Evolutionary conservation across 2,797 vertebrate genomes (phyloP).

Genomic region (Morus bassanus): DNA sequence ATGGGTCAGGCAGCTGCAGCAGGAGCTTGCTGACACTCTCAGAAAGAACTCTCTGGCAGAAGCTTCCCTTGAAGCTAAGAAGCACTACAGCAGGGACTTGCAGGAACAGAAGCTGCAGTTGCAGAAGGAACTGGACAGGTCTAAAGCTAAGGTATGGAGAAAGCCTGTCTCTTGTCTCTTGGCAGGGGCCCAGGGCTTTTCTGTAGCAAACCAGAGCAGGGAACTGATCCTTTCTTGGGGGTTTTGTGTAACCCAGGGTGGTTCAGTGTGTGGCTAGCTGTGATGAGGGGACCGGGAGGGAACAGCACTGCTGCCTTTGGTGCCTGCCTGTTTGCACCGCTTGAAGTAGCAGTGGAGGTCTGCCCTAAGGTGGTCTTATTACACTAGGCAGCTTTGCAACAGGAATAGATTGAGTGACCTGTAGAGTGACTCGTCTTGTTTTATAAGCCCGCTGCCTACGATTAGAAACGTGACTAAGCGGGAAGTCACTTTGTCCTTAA

Average conservation of each 20-base stretch:
- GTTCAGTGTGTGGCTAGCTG: background rate
- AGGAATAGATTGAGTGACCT: background rate
- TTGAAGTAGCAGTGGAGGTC: background rate
- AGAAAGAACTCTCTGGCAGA: slow-evolving; percentile 87
- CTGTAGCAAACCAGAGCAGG: background rate
- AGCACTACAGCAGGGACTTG: slow-evolving; percentile 80
- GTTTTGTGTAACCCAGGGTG: background rate
- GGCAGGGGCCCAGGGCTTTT: background rate
- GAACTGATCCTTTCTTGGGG: background rate
- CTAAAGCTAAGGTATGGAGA: slow-evolving; percentile 78
- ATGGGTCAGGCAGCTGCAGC: slow-evolving; percentile 80
- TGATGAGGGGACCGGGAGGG: background rate
- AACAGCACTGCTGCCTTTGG: background rate
- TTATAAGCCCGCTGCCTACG: background rate
- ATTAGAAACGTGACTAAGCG: background rate
- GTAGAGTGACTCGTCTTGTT: fast-evolving
- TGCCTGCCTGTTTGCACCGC: background rate
- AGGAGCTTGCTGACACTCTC: slow-evolving; percentile 85
- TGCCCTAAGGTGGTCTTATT: background rate
- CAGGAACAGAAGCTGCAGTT: slow-evolving; percentile 81
- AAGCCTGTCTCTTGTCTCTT: background rate
- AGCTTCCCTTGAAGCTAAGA: slow-evolving; percentile 84
- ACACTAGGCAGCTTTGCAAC: background rate
- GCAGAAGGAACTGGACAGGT: slow-evolving; percentile 79
- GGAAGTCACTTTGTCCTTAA: background rate